These are phyloP conservation scores for Conomelus anceps DNA, from an alignment of 2,888 invertebrate species.

Conservation along the genomic window DNA sequence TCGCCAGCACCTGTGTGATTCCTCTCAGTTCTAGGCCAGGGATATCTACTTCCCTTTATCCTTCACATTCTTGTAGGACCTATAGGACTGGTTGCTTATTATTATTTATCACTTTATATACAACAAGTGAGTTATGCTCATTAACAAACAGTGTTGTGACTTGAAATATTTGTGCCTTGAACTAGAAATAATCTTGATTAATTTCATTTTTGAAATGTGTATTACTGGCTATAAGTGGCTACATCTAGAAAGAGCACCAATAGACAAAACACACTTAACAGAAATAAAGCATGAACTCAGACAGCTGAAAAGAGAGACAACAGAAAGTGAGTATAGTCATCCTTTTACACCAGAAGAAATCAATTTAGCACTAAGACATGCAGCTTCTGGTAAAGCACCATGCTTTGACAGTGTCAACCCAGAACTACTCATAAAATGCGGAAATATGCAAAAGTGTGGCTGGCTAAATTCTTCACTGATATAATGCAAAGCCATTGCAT, in stretches of 20 bases:
- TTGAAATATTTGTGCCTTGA: background rate
- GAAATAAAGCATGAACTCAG: background rate
- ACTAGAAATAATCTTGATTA: too few species aligned
- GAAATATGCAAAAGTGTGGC: background rate
- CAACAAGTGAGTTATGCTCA: background rate
- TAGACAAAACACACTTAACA: background rate
- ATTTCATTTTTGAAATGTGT: too few species aligned
- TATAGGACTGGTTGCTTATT: background rate
- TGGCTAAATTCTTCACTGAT: background rate
- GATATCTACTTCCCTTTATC: background rate
- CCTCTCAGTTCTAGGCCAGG: background rate
- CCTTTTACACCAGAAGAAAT: background rate
- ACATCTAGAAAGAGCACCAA: constrained; percentile 6
- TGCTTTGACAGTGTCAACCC: background rate
- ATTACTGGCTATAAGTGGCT: too few species aligned
- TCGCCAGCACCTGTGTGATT: background rate
- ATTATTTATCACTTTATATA: background rate
- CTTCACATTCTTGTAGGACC: background rate
- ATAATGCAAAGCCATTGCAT: background rate
- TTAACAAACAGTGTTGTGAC: background rate
- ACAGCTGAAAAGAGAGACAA: background rate
- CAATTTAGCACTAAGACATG: background rate
- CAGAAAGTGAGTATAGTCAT: background rate
- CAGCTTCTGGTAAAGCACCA: background rate
- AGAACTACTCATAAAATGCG: background rate